phyloP scores from a whole-genome alignment of 2,113 vertebrate genomes.

The Oreocharis arfaki region DNA sequence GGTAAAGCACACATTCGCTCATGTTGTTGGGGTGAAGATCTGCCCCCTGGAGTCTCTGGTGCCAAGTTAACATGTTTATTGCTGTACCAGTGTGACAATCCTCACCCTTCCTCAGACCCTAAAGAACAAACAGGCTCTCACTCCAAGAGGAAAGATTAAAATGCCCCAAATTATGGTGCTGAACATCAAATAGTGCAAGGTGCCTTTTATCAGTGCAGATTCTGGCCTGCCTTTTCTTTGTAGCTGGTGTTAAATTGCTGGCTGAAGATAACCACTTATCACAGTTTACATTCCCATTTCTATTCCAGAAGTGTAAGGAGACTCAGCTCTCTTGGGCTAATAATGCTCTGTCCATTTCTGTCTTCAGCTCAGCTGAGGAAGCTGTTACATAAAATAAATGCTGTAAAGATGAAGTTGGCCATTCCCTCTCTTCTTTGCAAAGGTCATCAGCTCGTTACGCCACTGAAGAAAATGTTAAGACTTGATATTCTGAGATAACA shows the following conservation, averaged over 20 bases:
- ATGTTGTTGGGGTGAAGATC: background rate
- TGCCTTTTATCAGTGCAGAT: background rate
- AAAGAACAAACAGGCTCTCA: background rate
- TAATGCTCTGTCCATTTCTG: conserved; percentile 32
- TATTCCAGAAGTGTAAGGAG: background rate
- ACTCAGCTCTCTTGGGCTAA: background rate
- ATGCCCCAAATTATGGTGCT: background rate
- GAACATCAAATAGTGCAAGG: background rate
- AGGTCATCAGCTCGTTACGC: background rate
- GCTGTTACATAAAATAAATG: conserved; percentile 42
- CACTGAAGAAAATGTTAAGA: background rate
- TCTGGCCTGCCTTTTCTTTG: background rate
- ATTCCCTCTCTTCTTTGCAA: conserved; percentile 18
- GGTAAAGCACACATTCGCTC: background rate
- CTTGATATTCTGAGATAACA: conserved; percentile 33
- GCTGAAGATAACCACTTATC: background rate
- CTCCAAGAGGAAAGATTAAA: background rate
- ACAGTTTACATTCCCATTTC: conserved; percentile 10
- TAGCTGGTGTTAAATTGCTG: background rate
- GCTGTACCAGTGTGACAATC: background rate
- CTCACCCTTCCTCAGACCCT: background rate
- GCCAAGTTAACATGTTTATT: background rate
- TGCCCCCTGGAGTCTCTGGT: background rate
- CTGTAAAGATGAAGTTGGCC: conserved; percentile 37
- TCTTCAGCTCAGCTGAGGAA: conserved; percentile 45